Conservation (phyloP, 2,797 vertebrate species). For the Cryptoblepharus egeriae region DNA sequence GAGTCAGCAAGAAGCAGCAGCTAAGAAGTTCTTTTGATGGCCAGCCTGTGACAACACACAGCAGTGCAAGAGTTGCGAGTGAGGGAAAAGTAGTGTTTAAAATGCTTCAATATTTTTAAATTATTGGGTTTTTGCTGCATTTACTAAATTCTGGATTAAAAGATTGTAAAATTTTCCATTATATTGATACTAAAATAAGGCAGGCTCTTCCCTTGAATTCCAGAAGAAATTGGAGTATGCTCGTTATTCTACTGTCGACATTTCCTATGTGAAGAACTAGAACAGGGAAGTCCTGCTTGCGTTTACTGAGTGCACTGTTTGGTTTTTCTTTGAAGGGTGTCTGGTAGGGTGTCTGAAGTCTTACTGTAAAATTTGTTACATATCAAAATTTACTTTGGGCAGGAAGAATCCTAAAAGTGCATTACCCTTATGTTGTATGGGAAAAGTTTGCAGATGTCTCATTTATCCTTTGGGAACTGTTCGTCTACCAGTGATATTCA, state of each 20-base stretch:
- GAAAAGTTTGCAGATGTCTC: not conserved
- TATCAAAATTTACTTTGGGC: not conserved
- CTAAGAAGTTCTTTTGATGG: constrained; percentile 99
- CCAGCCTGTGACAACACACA: constrained; percentile 65
- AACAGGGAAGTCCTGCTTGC: not conserved
- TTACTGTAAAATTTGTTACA: constrained; percentile 9
- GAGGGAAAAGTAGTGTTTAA: constrained; percentile 80
- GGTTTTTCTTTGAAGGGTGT: not conserved
- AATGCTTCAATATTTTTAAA: constrained; percentile 85
- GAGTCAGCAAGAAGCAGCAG: constrained; percentile 98
- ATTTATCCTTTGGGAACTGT: constrained; percentile 26
- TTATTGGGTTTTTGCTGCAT: constrained; percentile 84
- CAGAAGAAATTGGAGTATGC: constrained; percentile 34
- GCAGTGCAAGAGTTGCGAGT: constrained; percentile 71
- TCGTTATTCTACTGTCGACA: constrained; percentile 6
- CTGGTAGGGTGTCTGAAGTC: constrained; percentile 35
- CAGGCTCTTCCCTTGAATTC: constrained; percentile 51
- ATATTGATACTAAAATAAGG: constrained; percentile 40
- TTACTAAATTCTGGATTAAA: constrained; percentile 60
- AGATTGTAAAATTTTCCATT: constrained; percentile 50
- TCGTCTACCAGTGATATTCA: not conserved
- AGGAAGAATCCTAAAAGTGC: not conserved
- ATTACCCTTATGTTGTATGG: not conserved
- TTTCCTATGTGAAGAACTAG: not conserved
- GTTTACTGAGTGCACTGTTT: not conserved